phyloP scores from a whole-genome alignment of 2,113 vertebrate species.

The Ascaphus truei region DNA sequence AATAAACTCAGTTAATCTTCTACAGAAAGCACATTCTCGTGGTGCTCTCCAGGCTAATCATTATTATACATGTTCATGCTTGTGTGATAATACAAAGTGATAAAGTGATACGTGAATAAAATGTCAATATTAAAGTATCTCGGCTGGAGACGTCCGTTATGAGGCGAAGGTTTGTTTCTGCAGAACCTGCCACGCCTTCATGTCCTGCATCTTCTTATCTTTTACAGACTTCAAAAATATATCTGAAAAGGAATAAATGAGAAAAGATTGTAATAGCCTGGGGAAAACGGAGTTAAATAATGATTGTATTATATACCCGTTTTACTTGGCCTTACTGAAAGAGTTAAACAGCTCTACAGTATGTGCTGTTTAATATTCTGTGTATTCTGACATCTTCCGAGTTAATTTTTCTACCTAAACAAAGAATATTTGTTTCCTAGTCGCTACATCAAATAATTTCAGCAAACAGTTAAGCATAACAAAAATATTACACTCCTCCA shows the following conservation, averaged over 20 bases:
- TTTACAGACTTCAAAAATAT: constrained; percentile 57
- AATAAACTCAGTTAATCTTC: too few relatives aligned
- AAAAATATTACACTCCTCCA: too few relatives aligned
- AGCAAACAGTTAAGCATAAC: too few relatives aligned
- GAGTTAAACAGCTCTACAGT: not conserved
- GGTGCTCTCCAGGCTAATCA: too few relatives aligned
- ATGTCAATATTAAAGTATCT: too few relatives aligned
- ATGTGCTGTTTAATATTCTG: not conserved
- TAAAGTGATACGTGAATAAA: too few relatives aligned
- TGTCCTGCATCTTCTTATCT: constrained; percentile 59
- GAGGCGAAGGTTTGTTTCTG: constrained; percentile 42
- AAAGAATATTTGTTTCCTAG: not conserved
- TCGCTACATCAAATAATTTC: too few relatives aligned
- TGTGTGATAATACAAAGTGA: too few relatives aligned
- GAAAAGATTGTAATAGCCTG: not conserved
- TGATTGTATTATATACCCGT: not conserved
- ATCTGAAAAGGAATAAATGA: constrained; percentile 49
- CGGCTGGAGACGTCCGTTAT: too few relatives aligned
- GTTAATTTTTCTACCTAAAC: not conserved
- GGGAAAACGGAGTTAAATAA: not conserved
- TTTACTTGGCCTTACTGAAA: not conserved
- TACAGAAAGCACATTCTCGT: too few relatives aligned
- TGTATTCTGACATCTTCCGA: too few relatives aligned
- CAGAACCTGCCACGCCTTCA: constrained; percentile 49
- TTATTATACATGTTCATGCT: too few relatives aligned